phyloP scores from a whole-genome alignment of 2,888 invertebrate genomes.

The Dicyrtoma fusca region DNA sequence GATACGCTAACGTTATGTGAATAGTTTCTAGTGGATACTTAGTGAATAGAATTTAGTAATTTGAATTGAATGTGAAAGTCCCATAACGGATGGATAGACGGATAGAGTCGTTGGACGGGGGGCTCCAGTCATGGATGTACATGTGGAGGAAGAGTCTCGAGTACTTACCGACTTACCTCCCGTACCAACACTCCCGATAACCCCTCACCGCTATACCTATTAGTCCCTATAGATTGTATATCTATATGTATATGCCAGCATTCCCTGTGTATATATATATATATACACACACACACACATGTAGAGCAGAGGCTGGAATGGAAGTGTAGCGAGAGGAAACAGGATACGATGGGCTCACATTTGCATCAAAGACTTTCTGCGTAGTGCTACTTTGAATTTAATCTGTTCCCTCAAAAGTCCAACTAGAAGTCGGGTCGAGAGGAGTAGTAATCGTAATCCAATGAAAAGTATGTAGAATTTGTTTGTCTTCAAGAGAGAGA shows the following conservation, averaged over 20 bases:
- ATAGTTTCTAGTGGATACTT: slow-evolving; percentile 6
- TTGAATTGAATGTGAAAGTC: not conserved
- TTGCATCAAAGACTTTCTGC: slow-evolving; percentile 20
- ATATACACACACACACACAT: too few relatives aligned
- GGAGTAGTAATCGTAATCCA: slow-evolving; percentile 19
- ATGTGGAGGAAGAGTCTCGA: too few relatives aligned
- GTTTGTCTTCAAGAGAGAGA: not conserved
- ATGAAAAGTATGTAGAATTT: slow-evolving; percentile 9
- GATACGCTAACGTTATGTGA: not conserved
- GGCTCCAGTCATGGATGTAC: too few relatives aligned
- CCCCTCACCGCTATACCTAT: too few relatives aligned
- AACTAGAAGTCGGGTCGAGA: too few relatives aligned
- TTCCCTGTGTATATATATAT: not conserved
- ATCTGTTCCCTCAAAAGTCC: slow-evolving; percentile 20
- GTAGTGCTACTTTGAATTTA: slow-evolving; percentile 25
- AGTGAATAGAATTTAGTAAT: not conserved
- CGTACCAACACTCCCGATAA: too few relatives aligned
- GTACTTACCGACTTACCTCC: too few relatives aligned
- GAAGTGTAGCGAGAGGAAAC: slow-evolving; percentile 10
- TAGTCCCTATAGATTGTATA: too few relatives aligned
- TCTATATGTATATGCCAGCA: too few relatives aligned
- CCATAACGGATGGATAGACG: slow-evolving; percentile 14
- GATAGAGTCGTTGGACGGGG: not conserved
- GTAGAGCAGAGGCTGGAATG: not conserved
- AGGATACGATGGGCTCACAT: slow-evolving; percentile 19